These are phyloP conservation scores for Lycodopsis pacificus DNA, from an alignment of 2,797 vertebrate genomes.

Conservation along the genomic window DNA sequence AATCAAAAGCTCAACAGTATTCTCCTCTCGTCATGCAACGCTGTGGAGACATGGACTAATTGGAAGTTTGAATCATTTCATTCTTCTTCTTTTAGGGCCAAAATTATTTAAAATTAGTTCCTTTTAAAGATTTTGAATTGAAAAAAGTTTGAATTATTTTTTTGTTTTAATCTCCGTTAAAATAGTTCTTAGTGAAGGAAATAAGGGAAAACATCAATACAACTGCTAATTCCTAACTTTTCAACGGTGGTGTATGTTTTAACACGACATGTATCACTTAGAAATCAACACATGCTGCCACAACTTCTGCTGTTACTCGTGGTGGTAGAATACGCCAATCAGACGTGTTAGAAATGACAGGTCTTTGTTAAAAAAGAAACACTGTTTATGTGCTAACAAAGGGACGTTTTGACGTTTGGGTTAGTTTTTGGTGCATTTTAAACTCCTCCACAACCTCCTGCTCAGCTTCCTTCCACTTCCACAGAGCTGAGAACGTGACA, in stretches of 20 bases:
- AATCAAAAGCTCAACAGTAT: background rate
- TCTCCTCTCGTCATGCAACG: background rate
- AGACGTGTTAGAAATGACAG: constrained; percentile 33
- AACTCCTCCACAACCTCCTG: constrained; percentile 13
- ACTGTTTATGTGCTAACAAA: constrained; percentile 30
- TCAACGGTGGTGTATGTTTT: background rate
- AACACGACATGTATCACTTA: constrained; percentile 2
- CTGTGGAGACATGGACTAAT: background rate
- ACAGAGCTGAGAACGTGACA: constrained; percentile 17
- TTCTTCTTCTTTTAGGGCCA: background rate
- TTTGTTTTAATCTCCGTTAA: background rate
- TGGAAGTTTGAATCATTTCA: background rate
- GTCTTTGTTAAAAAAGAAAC: background rate
- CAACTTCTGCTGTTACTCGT: background rate
- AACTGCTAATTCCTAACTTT: background rate
- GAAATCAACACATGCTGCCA: constrained; percentile 37
- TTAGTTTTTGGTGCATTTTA: background rate
- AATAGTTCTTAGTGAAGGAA: background rate
- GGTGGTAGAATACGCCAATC: constrained; percentile 6
- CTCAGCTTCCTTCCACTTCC: constrained; percentile 23
- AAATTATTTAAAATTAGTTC: background rate
- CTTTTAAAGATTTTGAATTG: background rate
- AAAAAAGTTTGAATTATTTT: background rate
- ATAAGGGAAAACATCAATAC: background rate
- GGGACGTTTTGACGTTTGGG: constrained; percentile 2